These are phyloP conservation scores for Euspilapteryx auroguttella DNA, from an alignment of 2,888 invertebrate genomes.

Conservation along the genomic window DNA sequence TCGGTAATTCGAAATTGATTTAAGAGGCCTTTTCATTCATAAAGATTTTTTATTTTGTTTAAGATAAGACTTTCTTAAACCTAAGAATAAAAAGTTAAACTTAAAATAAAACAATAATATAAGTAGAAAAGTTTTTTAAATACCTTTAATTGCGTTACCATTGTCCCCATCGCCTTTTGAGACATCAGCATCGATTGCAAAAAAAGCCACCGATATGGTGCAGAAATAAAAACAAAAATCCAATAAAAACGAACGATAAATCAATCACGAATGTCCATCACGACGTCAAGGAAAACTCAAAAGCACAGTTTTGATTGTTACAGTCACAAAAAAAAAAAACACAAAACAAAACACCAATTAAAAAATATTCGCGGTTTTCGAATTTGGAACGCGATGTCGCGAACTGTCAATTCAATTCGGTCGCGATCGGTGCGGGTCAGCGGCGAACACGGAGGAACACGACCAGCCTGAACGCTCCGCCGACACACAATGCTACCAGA, in stretches of 20 bases:
- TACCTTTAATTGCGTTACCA: slow-evolving; percentile 50
- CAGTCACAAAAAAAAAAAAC: slow-evolving; percentile 11
- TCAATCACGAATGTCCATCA: slow-evolving; percentile 32
- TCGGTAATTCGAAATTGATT: too few relatives aligned
- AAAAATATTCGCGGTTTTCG: slow-evolving; percentile 11
- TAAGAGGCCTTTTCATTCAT: too few relatives aligned
- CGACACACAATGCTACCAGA: slow-evolving; percentile 57
- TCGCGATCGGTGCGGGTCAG: too few relatives aligned
- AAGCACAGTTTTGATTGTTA: slow-evolving; percentile 30
- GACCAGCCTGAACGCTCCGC: slow-evolving; percentile 31
- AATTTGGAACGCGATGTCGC: slow-evolving; percentile 12
- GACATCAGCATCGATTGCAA: slow-evolving; percentile 35
- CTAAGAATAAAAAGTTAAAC: too few relatives aligned
- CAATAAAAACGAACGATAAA: slow-evolving; percentile 20
- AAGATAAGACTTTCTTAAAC: too few relatives aligned
- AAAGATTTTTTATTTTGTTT: too few relatives aligned
- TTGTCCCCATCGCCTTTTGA: slow-evolving; percentile 43
- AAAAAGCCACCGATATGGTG: slow-evolving; percentile 14
- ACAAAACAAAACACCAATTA: slow-evolving; percentile 21
- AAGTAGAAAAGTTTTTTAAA: too few relatives aligned
- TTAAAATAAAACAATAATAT: too few relatives aligned
- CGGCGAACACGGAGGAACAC: slow-evolving; percentile 13
- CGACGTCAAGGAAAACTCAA: slow-evolving; percentile 44
- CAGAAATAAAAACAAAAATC: slow-evolving; percentile 18
- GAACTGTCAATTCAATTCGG: too few relatives aligned